A percentile compares a stretch with the other conserved stretches of the same genome.
Conservation (phyloP, 2,113 vertebrate species). For the Mormyrus lacerda region DNA sequence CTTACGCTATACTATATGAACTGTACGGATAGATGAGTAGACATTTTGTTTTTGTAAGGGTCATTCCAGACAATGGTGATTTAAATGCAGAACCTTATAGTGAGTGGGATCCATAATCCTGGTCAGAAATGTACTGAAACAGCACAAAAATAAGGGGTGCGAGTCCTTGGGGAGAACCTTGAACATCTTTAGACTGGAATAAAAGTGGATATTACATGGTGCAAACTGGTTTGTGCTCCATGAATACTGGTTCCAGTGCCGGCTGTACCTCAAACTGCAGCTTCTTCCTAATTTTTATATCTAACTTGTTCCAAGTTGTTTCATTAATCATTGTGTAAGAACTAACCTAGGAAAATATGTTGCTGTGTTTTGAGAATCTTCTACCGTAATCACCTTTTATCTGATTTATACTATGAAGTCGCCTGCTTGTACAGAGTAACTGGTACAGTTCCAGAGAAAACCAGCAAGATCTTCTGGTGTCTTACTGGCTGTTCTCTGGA, state of each 20-base stretch:
- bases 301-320: neutral
- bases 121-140: neutral
- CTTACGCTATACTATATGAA: conserved; percentile 61
- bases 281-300: neutral
- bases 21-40: conserved; percentile 68
- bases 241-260: neutral
- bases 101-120: neutral
- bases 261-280: neutral
- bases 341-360: neutral
- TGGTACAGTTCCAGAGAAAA: neutral
- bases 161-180: neutral
- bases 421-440: neutral
- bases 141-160: neutral
- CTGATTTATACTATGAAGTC: neutral
- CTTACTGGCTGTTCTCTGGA: neutral
- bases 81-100: neutral
- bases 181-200: neutral
- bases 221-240: neutral
- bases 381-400: neutral
- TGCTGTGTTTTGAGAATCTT: neutral
- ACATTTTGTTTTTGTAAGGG: conserved; percentile 52
- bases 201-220: neutral
- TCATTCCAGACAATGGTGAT: conserved; percentile 49
- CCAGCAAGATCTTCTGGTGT: neutral
- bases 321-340: neutral